Conservation (phyloP, 1,140 invertebrate genomes). For the Pinna nobilis region DNA sequence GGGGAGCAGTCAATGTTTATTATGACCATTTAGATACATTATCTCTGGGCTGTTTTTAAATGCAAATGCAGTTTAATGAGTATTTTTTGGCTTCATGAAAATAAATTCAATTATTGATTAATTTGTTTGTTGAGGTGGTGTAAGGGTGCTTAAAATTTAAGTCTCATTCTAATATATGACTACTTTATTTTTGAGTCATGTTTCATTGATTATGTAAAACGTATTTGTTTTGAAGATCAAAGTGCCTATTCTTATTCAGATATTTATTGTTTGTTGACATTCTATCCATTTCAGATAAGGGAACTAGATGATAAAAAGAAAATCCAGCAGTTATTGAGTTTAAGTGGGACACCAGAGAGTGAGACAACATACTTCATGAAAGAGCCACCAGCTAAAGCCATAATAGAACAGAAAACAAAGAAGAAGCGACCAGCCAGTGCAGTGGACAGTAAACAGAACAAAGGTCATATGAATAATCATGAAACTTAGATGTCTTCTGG, state of each 20-base stretch:
- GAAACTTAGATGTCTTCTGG: not conserved
- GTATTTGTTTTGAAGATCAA: not conserved
- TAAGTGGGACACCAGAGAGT: constrained; percentile 65
- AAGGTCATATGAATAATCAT: constrained; percentile 23
- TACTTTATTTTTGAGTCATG: no score
- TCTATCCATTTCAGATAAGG: constrained; percentile 63
- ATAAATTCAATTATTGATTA: no score
- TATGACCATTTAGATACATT: no score
- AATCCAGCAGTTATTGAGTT: constrained; percentile 71
- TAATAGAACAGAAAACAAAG: constrained; percentile 67
- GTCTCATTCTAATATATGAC: no score
- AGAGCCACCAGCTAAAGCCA: constrained; percentile 73
- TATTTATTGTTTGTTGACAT: not conserved
- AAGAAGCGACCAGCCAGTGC: constrained; percentile 57
- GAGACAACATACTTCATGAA: constrained; percentile 75
- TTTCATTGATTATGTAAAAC: no score
- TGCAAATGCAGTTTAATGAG: no score
- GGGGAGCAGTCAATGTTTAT: no score
- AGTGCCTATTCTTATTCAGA: not conserved
- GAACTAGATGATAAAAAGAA: constrained; percentile 75
- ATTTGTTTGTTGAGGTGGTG: no score
- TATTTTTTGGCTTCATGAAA: no score
- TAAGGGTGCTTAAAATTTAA: no score
- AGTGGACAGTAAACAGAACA: constrained; percentile 34
- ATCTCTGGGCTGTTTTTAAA: no score